Percentiles rank a stretch among this genome's conserved stretches.
phyloP scores from a whole-genome alignment of 2,888 invertebrate genomes.

The Pristionchus exspectatus region DNA sequence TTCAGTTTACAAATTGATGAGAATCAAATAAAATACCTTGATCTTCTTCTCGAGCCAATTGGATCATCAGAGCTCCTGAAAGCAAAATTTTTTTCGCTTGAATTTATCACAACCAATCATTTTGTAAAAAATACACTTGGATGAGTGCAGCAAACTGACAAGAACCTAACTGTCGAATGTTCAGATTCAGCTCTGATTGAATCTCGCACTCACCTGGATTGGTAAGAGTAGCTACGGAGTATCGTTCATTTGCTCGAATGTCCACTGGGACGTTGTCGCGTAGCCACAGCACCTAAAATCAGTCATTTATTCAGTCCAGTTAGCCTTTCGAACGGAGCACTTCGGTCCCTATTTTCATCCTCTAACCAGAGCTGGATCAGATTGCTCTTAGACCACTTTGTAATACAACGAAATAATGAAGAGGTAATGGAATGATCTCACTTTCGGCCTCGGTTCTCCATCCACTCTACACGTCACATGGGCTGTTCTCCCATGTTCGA shows the following conservation, averaged over 20 bases:
- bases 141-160: neutral
- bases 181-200: neutral
- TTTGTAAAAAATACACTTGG: neutral
- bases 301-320: neutral
- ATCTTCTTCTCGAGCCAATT: conserved; percentile 80
- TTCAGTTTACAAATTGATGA: neutral
- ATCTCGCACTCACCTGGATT: conserved; percentile 82
- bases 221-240: conserved; percentile 88
- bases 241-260: conserved; percentile 86
- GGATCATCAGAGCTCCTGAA: conserved; percentile 77
- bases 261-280: conserved; percentile 88
- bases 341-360: too few relatives aligned
- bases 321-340: too few relatives aligned
- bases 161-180: too few relatives aligned
- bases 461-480: conserved; percentile 91
- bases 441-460: conserved; percentile 88
- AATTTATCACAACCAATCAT: neutral
- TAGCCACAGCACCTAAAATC: conserved; percentile 86
- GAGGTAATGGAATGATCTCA: conserved; percentile 79
- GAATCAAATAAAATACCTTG: conserved; percentile 77
- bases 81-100: neutral
- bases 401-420: neutral
- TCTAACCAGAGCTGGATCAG: too few relatives aligned
- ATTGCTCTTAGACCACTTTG: too few relatives aligned
- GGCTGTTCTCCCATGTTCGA: conserved; percentile 94